These are phyloP conservation scores for Microhierax caerulescens DNA, from an alignment of 2,797 vertebrate species.

Conservation along the genomic window DNA sequence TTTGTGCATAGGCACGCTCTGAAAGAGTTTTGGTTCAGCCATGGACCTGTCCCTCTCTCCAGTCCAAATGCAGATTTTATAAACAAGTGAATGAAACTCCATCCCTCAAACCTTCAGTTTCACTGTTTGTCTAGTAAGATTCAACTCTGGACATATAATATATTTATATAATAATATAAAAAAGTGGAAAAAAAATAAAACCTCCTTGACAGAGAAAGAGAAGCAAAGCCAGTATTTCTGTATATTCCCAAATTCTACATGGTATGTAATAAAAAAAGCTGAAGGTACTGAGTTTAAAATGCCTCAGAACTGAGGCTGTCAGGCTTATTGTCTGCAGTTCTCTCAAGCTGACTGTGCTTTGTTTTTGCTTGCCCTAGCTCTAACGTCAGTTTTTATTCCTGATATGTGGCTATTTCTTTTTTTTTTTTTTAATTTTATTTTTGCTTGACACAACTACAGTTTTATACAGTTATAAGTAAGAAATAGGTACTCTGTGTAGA, in stretches of 20 bases:
- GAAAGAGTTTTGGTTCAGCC: neutral
- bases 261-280: neutral
- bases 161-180: neutral
- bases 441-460: neutral
- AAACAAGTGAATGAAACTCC: neutral
- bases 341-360: neutral
- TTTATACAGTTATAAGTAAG: neutral
- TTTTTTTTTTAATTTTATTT: neutral
- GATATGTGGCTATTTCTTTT: neutral
- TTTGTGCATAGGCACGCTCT: neutral
- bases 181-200: neutral
- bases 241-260: neutral
- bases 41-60: neutral
- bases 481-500: neutral
- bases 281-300: neutral
- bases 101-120: neutral
- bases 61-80: neutral
- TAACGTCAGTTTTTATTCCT: neutral
- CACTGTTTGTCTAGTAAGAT: neutral
- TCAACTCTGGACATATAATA: neutral
- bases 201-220: neutral
- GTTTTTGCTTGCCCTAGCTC: neutral
- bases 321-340: neutral
- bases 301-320: neutral
- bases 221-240: neutral